These are phyloP conservation scores for Tricholauxania praeusta DNA, from an alignment of 2,888 invertebrate species.

Conservation along the genomic window DNA sequence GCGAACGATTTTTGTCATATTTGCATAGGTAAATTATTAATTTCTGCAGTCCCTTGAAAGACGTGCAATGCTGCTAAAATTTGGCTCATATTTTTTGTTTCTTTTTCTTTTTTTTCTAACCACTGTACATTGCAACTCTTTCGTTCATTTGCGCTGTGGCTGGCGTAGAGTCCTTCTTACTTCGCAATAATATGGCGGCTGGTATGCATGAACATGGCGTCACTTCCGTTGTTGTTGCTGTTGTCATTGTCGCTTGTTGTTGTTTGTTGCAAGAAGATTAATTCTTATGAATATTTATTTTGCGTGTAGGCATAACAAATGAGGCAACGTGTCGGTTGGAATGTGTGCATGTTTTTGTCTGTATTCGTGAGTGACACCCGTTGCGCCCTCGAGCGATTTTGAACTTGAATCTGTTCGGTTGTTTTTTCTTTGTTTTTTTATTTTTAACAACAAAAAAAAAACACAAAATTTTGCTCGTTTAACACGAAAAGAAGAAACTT, in stretches of 20 bases:
- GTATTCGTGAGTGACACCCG: neutral
- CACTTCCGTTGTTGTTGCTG: slow-evolving; percentile 25
- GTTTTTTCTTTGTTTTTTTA: slow-evolving; percentile 24
- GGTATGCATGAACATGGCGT: slow-evolving; percentile 25
- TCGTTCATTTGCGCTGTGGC: neutral
- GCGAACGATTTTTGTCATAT: too few relatives aligned
- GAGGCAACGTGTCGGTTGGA: slow-evolving; percentile 17
- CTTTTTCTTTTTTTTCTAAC: neutral
- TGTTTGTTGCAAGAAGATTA: slow-evolving; percentile 45
- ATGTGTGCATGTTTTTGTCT: slow-evolving; percentile 6
- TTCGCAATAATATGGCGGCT: neutral
- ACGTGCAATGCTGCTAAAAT: too few relatives aligned
- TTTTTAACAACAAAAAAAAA: slow-evolving; percentile 22
- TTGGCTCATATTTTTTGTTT: neutral
- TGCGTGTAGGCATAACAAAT: slow-evolving; percentile 43
- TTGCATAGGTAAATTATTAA: too few relatives aligned
- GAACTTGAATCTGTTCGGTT: slow-evolving; percentile 33
- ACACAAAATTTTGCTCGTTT: slow-evolving; percentile 35
- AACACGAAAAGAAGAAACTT: slow-evolving; percentile 31
- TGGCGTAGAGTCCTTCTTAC: neutral
- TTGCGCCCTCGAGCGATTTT: slow-evolving; percentile 18
- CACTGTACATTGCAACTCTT: slow-evolving; percentile 1
- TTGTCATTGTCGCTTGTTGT: slow-evolving; percentile 39
- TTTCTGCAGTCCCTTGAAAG: too few relatives aligned
- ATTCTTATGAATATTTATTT: slow-evolving; percentile 50